Percentiles rank a stretch among this genome's conserved stretches.
These are phyloP conservation scores for Clusia tigrina DNA, from an alignment of 2,888 invertebrate genomes.

Conservation along the genomic window DNA sequence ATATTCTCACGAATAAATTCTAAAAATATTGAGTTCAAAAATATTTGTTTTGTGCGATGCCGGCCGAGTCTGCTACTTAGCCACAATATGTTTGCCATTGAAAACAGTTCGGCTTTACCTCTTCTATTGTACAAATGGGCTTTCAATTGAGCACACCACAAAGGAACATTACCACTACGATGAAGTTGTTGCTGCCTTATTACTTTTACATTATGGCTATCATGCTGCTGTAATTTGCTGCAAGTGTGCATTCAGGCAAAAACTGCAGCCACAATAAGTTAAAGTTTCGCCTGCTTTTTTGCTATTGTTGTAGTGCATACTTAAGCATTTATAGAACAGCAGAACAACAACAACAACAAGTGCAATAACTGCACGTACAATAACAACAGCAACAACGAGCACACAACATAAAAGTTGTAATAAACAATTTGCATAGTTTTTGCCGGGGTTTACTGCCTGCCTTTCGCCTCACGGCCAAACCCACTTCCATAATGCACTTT, in stretches of 20 bases:
- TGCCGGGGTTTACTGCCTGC: conserved; percentile 27
- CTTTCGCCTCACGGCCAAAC: not conserved
- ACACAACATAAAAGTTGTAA: conserved; percentile 45
- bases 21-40: no score
- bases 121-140: not conserved
- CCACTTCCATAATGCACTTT: not conserved
- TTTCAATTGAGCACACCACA: not conserved
- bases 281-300: not conserved
- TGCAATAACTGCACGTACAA: conserved; percentile 1
- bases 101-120: no score
- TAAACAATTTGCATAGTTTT: conserved; percentile 56
- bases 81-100: no score
- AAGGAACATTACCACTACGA: not conserved
- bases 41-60: no score
- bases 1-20: no score
- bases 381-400: conserved; percentile 28
- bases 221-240: not conserved
- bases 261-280: not conserved
- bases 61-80: no score
- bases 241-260: no score
- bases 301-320: conserved; percentile 39
- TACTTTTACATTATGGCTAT: no score
- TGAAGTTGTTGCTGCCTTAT: no score
- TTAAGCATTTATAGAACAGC: conserved; percentile 49
- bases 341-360: conserved; percentile 10